Conservation (phyloP, 2,113 vertebrate species). For the Clarias magur region DNA sequence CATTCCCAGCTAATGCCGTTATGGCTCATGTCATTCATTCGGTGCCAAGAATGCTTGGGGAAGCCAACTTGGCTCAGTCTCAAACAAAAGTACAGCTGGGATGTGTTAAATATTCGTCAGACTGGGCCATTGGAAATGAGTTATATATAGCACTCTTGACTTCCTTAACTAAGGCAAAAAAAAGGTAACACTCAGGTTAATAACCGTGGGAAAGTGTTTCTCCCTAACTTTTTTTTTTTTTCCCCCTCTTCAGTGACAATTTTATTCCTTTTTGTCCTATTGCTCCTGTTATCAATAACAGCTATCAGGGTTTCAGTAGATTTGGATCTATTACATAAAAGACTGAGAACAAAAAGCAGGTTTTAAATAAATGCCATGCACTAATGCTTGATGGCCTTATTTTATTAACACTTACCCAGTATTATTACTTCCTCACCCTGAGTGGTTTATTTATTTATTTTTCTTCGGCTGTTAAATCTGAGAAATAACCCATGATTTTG, state of each 20-base stretch:
- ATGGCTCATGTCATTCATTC: slow-evolving; percentile 96
- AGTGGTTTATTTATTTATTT: not conserved
- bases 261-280: not conserved
- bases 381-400: not conserved
- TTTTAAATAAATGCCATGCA: not conserved
- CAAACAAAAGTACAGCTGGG: slow-evolving; percentile 99
- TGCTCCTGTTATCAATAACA: not conserved
- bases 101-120: slow-evolving; percentile 99
- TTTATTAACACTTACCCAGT: not conserved
- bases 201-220: slow-evolving; percentile 89
- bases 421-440: not conserved
- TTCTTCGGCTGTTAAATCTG: not conserved
- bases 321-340: not conserved
- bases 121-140: slow-evolving; percentile 96
- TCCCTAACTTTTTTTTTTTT: not conserved
- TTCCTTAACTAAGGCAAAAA: slow-evolving; percentile 91
- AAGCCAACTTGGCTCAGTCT: slow-evolving; percentile 91
- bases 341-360: not conserved
- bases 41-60: slow-evolving; percentile 89
- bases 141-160: slow-evolving; percentile 96
- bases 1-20: slow-evolving; percentile 72
- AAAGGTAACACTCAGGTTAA: slow-evolving; percentile 92
- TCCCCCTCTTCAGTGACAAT: not conserved
- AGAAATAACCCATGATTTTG: not conserved
- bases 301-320: not conserved